A percentile compares a stretch with the other conserved stretches of the same genome.
phyloP scores from a whole-genome alignment of 2,113 vertebrate genomes.

The Nyctereutes procyonoides region DNA sequence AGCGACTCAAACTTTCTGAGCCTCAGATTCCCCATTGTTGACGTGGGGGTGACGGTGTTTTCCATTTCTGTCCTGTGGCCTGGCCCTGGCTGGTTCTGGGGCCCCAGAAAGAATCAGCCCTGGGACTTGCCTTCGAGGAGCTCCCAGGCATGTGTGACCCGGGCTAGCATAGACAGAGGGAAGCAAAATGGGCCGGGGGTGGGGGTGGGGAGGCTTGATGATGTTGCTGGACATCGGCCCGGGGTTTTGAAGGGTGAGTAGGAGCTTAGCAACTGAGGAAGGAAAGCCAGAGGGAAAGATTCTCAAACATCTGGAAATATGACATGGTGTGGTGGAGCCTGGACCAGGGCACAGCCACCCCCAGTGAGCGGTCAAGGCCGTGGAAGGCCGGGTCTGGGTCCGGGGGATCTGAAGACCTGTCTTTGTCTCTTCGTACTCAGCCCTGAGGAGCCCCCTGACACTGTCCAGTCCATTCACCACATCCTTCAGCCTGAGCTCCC shows the following conservation, averaged over 20 bases:
- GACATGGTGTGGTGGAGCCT: fast-evolving
- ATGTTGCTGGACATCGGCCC: neutral
- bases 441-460: conserved; percentile 91
- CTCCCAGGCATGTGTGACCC: neutral
- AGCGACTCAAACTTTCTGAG: neutral
- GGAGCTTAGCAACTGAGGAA: neutral
- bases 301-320: neutral
- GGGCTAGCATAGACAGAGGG: neutral
- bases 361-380: neutral
- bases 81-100: neutral
- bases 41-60: fast-evolving
- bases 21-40: neutral
- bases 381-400: neutral
- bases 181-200: too few relatives aligned
- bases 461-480: conserved; percentile 89
- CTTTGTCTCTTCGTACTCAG: conserved; percentile 82
- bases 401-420: neutral
- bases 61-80: neutral
- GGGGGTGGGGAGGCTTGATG: neutral
- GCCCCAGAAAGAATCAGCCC: neutral
- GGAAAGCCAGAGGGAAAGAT: neutral
- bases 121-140: neutral
- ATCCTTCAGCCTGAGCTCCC: conserved; percentile 92
- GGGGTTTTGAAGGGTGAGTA: neutral
- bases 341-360: fast-evolving